A percentile compares a stretch with the other conserved stretches of the same genome.
These are phyloP conservation scores for Chrysopilus asiliformis DNA, from an alignment of 2,888 invertebrate genomes.

Conservation along the genomic window DNA sequence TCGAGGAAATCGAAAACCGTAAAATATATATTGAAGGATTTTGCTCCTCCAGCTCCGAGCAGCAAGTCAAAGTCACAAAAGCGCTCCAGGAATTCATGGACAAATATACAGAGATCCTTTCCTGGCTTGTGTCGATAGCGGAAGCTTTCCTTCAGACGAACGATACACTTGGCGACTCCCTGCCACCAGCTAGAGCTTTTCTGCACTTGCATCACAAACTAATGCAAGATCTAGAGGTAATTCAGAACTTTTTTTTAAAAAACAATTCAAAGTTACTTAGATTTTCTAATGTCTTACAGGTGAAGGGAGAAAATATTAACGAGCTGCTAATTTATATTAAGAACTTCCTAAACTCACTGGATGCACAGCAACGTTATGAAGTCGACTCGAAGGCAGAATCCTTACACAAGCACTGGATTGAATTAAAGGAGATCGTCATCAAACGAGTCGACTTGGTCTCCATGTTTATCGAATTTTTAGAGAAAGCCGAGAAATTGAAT, in stretches of 20 bases:
- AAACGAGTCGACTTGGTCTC: constrained; percentile 51
- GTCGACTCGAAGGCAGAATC: constrained; percentile 49
- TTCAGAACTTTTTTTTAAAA: not conserved
- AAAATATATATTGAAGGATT: constrained; percentile 49
- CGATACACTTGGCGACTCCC: constrained; percentile 57
- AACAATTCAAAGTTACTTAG: not conserved
- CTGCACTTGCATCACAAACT: constrained; percentile 58
- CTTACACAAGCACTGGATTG: constrained; percentile 48
- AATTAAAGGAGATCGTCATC: constrained; percentile 45
- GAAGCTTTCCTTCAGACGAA: constrained; percentile 60
- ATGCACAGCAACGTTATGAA: constrained; percentile 48
- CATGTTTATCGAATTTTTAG: constrained; percentile 58
- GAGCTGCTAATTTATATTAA: constrained; percentile 48
- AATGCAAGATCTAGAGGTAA: constrained; percentile 55
- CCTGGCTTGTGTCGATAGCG: constrained; percentile 61
- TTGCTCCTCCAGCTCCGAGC: constrained; percentile 53
- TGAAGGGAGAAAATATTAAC: constrained; percentile 54
- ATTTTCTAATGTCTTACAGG: constrained; percentile 34
- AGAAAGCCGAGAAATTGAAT: constrained; percentile 50
- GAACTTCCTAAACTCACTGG: constrained; percentile 47
- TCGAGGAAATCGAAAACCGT: constrained; percentile 61
- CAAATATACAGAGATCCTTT: constrained; percentile 52
- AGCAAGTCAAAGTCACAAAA: constrained; percentile 53
- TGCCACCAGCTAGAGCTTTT: constrained; percentile 55
- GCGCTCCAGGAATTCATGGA: constrained; percentile 54